Conservation (phyloP, 2,113 vertebrate genomes). For the Puntigrus tetrazona region DNA sequence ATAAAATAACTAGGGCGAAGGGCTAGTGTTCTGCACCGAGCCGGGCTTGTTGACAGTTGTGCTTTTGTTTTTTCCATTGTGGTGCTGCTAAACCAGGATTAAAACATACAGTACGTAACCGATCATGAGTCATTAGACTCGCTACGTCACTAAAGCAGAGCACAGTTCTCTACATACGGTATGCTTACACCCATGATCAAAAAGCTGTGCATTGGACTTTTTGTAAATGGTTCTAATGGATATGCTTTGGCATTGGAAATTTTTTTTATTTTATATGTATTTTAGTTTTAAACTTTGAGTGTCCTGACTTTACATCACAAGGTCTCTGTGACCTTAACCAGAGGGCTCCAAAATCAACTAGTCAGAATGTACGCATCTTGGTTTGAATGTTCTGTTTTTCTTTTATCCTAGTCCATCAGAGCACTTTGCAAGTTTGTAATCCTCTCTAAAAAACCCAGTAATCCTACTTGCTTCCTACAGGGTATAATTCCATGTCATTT, state of each 20-base stretch:
- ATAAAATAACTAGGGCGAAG: neutral
- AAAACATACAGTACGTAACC: neutral
- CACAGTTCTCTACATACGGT: neutral
- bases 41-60: neutral
- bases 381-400: slow-evolving; percentile 51
- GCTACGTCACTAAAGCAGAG: neutral
- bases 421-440: slow-evolving; percentile 75
- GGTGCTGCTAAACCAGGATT: slow-evolving; percentile 6
- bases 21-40: neutral
- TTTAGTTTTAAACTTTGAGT: neutral
- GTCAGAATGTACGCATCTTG: slow-evolving; percentile 31
- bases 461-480: slow-evolving; percentile 70
- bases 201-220: neutral
- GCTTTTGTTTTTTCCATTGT: neutral
- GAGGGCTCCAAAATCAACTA: slow-evolving; percentile 29
- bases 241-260: neutral
- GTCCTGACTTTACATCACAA: neutral
- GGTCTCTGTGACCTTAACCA: neutral
- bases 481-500: slow-evolving; percentile 71
- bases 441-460: slow-evolving; percentile 72
- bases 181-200: neutral
- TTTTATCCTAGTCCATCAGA: slow-evolving; percentile 67
- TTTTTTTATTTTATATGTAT: neutral
- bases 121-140: neutral
- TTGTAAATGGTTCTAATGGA: neutral